Evolutionary conservation across 1,140 invertebrate genomes (phyloP), one percentile per base, ranked within the genome.

Genomic region (Pseudomyrmex flavicornis): DNA sequence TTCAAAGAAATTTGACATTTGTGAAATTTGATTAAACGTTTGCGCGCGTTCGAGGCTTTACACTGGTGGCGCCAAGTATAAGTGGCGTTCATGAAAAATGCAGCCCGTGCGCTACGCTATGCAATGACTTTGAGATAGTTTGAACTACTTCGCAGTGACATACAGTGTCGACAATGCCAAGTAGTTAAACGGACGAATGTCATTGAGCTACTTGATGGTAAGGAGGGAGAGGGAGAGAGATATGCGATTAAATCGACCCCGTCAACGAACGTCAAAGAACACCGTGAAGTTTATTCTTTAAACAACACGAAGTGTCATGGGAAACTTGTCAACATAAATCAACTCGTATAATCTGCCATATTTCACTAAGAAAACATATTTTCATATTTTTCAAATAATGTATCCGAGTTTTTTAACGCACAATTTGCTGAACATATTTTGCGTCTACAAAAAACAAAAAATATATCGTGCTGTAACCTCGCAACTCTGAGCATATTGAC

Each of bases 11-110:
- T 72, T 65, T 69, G 61, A 68, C n/a, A 20, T 80, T 35, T 15
- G 77, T 59, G 72, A 72, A 85, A 85, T 85, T 85, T 83, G 77
- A 85, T 85, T 83, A 61, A 22, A 48, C 74, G 8, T 10, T 58
- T 35, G 26, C 50, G 17, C 50, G 35, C 13, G 48, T 22, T 50
- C 44, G 12, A 61, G 35, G 52, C 66, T 50, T 62, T 80, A 61
- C 66, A 59, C 44, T 59, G 44, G 44, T 70, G 76, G 76, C 76
- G 76, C 66, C 66, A 80, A 70, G 66, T 50, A 61, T 80, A 80
- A 80, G 56, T 70, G 20, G n/a, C 2, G 8, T n/a, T 80, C 54
- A 22, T 80, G 54, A 80, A 80, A 80, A 80, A 80, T 80, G 66
- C 66, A 80, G 26, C n/a, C n/a, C 8, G 22, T 26, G 76, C 54